Evolutionary conservation across 2,888 invertebrate genomes (phyloP), one percentile per base, ranked within the genome.

Genomic region (Sceliomorpha sp.): DNA sequence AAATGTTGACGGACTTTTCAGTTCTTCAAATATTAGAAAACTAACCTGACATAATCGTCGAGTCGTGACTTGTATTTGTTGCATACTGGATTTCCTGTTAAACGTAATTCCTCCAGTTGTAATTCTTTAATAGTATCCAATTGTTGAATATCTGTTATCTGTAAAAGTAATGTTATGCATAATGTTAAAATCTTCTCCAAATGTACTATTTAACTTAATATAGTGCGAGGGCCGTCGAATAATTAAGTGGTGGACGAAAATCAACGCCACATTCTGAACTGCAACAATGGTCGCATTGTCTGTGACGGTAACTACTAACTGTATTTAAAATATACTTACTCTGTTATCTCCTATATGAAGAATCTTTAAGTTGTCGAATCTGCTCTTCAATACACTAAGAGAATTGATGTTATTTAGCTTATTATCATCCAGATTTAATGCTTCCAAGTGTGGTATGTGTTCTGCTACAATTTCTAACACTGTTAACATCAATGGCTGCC

Each of bases 31-130:
- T n/a, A n/a, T n/a, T n/a, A n/a, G n/a, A n/a, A n/a, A n/a, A n/a
- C n/a, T n/a, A n/a, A 97, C 96, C 96, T 96, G 90, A 96, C 91
- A 84, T 96, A 97, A 24, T 92, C 89, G 59, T 92, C 91, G 85
- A 94, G 92, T 36, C 80, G 79, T 80, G 94, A 93, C 86, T 91
- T 92, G 89, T 93, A 96, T 89, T 92, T 94, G 83, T 92, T 92
- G 89, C 94, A 93, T 53, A 96, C 83, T 0, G 95, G 95, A 89
- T 97, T 97, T 76, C 94, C 95, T 85, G 93, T 92, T 73, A 98
- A 89, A 48, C 92, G 91, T 50, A 98, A 87, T 84, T 97, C 96
- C 8, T 93, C 90, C 29, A 98, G 89, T 0, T 92, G 92, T 48
- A 96, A 89, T 6, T 92, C 91, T 79, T 92, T 93, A 50, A 98